Evolutionary conservation across 1,140 invertebrate species (phyloP), one percentile per base, ranked within the genome.

Genomic region (Oryctes rhinoceros): DNA sequence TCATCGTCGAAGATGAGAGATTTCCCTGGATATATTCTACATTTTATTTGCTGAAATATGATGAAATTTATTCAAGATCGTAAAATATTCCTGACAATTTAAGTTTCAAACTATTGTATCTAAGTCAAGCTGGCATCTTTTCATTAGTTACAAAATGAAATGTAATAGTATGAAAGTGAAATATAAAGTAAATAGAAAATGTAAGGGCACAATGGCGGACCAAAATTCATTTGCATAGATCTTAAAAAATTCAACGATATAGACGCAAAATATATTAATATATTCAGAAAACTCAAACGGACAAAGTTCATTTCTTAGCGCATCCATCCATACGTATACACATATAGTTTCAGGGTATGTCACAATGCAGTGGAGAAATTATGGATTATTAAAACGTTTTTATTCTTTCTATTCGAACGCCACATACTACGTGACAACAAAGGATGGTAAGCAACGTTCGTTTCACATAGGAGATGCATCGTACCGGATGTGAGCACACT

Each of bases 311-410:
- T 37, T 71, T 71, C 35, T 71, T 71, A 9, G 7, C 65, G 24
- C 18, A 71, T 59, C 13, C 53, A 18, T 18, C 65, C 24, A 20
- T 35, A 35, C 35, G 1, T 6, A 1, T 7, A 44, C 9, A 44
- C 39, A 44, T 44, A 44, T 10, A 44, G 39, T 30, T 2, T 30
- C 24, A 6, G 18, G 62, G n/a, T 5, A 2, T 71, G 65, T 71
- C 15, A 35, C 24, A 71, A 35, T 71, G 35, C 35, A 24, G 15
- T 24, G 65, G 65, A 37, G 24, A 71, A 59, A 59, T 59, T 59
- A 59, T 59, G 53, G 53, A 71, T 71, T 71, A 71, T 71, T 71
- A 71, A 71, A 71, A 71, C 65, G 24, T 71, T 71, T 71, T 71
- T 71, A 71, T 71, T 71, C 24, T 24, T 71, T 37, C n/a, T 24